A percentile compares a stretch with the other conserved stretches of the same genome.
Evolutionary conservation across 2,113 vertebrate species (phyloP).

Genomic region (Strix aluco): DNA sequence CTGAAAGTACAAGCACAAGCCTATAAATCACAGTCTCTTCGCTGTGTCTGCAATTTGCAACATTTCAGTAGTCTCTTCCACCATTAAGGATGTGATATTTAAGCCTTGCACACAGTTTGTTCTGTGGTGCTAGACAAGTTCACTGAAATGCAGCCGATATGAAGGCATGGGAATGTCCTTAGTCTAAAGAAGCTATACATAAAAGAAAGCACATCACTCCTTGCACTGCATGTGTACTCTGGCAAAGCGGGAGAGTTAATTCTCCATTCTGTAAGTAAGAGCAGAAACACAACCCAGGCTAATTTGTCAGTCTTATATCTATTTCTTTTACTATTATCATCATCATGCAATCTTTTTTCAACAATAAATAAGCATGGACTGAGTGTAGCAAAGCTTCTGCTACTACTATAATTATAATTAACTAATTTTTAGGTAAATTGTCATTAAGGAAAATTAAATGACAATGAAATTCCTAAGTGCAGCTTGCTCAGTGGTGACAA

Average conservation of each 20-base stretch:
- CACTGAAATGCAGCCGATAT: neutral
- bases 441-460: neutral
- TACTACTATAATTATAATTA: neutral
- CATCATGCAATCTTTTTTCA: neutral
- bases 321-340: neutral
- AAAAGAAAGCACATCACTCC: neutral
- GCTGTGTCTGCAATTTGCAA: neutral
- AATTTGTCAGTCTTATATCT: neutral
- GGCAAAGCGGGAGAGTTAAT: neutral
- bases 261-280: neutral
- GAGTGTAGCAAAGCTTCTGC: neutral
- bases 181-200: neutral
- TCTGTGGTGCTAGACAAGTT: neutral
- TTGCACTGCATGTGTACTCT: too few relatives aligned
- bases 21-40: constrained; percentile 15
- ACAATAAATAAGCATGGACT: neutral
- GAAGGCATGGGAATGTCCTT: neutral
- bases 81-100: neutral
- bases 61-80: neutral
- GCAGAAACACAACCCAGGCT: neutral
- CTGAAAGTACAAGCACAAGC: constrained; percentile 17
- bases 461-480: neutral
- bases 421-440: neutral
- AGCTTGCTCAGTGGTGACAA: neutral
- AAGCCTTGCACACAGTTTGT: neutral